Evolutionary conservation across 2,797 vertebrate species (phyloP).

Genomic region (Emys orbicularis): DNA sequence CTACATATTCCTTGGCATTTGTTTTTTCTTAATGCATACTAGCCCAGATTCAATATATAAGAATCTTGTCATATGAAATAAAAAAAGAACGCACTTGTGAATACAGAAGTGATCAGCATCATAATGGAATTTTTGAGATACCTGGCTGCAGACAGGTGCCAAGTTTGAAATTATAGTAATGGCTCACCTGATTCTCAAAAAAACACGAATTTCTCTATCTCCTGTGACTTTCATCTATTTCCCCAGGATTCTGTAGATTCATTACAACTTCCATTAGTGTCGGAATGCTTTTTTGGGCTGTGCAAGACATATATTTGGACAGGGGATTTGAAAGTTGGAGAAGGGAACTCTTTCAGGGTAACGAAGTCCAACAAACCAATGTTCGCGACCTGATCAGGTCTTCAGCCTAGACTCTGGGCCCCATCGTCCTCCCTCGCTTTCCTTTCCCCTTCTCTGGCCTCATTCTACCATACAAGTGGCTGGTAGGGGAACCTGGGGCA

Average conservation of each 20-base stretch:
- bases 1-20: background rate
- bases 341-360: background rate
- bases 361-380: background rate
- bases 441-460: background rate
- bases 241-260: background rate
- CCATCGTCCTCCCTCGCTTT: background rate
- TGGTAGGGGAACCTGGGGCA: background rate
- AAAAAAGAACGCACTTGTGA: background rate
- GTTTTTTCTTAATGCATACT: background rate
- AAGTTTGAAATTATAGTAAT: background rate
- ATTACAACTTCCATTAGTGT: background rate
- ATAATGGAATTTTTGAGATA: background rate
- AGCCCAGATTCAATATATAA: background rate
- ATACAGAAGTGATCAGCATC: background rate
- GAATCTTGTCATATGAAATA: background rate
- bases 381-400: background rate
- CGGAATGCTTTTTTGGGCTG: background rate
- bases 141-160: background rate
- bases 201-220: background rate
- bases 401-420: background rate
- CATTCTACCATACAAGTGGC: background rate
- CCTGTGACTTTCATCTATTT: background rate
- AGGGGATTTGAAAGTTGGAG: slow-evolving; percentile 13
- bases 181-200: background rate
- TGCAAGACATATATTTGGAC: background rate